These are phyloP conservation scores for Heliothis virescens DNA, from an alignment of 1,140 invertebrate species.

Conservation along the genomic window DNA sequence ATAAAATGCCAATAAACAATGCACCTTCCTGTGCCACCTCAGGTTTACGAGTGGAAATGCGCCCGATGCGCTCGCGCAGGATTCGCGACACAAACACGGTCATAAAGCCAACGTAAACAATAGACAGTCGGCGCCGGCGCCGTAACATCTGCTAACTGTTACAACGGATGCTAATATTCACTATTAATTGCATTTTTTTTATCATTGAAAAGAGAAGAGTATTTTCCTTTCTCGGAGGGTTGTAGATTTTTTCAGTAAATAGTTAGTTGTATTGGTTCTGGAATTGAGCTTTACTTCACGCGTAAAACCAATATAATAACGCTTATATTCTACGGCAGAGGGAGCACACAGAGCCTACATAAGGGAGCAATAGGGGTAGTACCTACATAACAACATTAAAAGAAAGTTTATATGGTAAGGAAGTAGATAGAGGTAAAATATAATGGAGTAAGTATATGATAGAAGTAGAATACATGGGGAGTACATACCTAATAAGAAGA, in stretches of 20 bases:
- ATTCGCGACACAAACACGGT: slow-evolving; percentile 15
- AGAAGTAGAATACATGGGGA: too few relatives aligned
- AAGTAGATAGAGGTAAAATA: too few relatives aligned
- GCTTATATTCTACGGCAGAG: too few relatives aligned
- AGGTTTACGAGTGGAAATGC: slow-evolving; percentile 35
- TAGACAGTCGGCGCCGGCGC: slow-evolving; percentile 56
- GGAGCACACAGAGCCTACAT: too few relatives aligned
- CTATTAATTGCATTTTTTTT: slow-evolving; percentile 11
- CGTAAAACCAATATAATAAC: too few relatives aligned
- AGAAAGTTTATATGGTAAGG: too few relatives aligned
- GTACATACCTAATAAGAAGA: too few relatives aligned
- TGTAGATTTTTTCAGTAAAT: neutral
- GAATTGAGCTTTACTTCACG: too few relatives aligned
- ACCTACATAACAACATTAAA: too few relatives aligned
- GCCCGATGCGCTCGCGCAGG: neutral
- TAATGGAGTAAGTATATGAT: too few relatives aligned
- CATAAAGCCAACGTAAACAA: slow-evolving; percentile 28
- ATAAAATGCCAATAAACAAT: neutral
- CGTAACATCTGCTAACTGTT: slow-evolving; percentile 20
- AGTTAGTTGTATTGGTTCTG: neutral
- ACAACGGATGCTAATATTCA: slow-evolving; percentile 5
- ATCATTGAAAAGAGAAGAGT: neutral
- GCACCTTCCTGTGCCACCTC: slow-evolving; percentile 21
- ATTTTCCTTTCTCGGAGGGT: neutral
- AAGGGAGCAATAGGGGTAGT: too few relatives aligned